Conservation (phyloP, 1,140 invertebrate genomes). For the Bombus polaris region DNA sequence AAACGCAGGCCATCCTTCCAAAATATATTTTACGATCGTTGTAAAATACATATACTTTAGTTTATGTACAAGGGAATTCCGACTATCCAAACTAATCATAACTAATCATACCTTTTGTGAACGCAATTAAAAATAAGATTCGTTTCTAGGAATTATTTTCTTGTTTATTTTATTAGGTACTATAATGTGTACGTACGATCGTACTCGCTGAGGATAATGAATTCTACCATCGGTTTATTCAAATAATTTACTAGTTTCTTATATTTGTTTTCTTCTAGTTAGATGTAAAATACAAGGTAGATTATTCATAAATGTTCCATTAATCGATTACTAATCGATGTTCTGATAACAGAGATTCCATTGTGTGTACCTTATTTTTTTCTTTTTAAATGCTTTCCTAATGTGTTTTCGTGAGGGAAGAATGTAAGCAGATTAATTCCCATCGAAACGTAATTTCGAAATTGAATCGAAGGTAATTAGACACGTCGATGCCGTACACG, state of each 20-base stretch:
- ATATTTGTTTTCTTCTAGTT: too few species aligned
- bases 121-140: too few species aligned
- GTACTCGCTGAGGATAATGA: too few species aligned
- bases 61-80: not conserved
- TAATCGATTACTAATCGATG: not conserved
- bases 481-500: slow-evolving; percentile 44
- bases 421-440: not conserved
- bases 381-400: not conserved
- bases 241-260: too few species aligned
- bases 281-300: too few species aligned
- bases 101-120: too few species aligned
- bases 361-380: not conserved
- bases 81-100: too few species aligned
- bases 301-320: not conserved
- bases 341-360: not conserved
- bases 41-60: too few species aligned
- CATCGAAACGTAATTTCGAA: slow-evolving; percentile 33
- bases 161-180: too few species aligned
- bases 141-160: too few species aligned
- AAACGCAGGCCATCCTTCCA: not conserved
- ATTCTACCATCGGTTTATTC: too few species aligned
- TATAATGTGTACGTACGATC: too few species aligned
- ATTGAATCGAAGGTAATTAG: slow-evolving; percentile 47
- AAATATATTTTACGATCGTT: not conserved
- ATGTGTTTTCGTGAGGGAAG: not conserved